These are phyloP conservation scores for Diaperis boleti DNA, from an alignment of 2,888 invertebrate genomes.

Conservation along the genomic window DNA sequence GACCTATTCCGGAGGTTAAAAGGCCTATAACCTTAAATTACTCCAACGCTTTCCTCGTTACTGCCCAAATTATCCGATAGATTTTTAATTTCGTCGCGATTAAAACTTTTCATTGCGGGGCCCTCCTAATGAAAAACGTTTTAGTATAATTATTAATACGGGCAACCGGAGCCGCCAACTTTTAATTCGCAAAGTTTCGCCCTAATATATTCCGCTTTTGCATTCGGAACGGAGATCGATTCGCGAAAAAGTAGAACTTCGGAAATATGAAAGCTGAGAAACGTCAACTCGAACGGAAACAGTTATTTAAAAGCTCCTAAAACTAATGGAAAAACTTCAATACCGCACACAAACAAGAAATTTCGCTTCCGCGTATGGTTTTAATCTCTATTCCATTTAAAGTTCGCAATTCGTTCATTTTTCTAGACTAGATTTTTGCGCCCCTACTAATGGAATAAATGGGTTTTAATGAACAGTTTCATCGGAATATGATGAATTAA, in stretches of 20 bases:
- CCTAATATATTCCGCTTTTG: slow-evolving; percentile 47
- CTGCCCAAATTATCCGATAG: slow-evolving; percentile 27
- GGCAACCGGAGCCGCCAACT: slow-evolving; percentile 41
- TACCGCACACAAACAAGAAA: slow-evolving; percentile 38
- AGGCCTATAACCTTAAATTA: no score
- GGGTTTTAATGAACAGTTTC: slow-evolving; percentile 34
- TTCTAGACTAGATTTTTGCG: background rate
- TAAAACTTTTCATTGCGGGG: slow-evolving; percentile 39
- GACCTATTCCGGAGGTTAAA: background rate
- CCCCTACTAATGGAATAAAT: slow-evolving; percentile 21
- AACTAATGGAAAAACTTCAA: slow-evolving; percentile 47
- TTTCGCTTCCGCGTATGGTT: slow-evolving; percentile 37
- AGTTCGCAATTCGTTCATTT: background rate
- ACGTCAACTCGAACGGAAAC: slow-evolving; percentile 40
- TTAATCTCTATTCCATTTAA: slow-evolving; percentile 39
- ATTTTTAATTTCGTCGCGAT: slow-evolving; percentile 38
- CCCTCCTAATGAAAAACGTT: slow-evolving; percentile 51
- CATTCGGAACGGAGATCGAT: slow-evolving; percentile 44
- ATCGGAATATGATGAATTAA: slow-evolving; percentile 32
- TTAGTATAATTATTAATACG: slow-evolving; percentile 50
- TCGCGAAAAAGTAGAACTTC: slow-evolving; percentile 42
- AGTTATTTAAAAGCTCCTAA: slow-evolving; percentile 47
- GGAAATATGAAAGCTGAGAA: slow-evolving; percentile 47
- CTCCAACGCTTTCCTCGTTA: background rate
- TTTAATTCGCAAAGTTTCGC: slow-evolving; percentile 48